Conservation (phyloP, 2,113 vertebrate species). For the Phalacrocorax brasilianus region DNA sequence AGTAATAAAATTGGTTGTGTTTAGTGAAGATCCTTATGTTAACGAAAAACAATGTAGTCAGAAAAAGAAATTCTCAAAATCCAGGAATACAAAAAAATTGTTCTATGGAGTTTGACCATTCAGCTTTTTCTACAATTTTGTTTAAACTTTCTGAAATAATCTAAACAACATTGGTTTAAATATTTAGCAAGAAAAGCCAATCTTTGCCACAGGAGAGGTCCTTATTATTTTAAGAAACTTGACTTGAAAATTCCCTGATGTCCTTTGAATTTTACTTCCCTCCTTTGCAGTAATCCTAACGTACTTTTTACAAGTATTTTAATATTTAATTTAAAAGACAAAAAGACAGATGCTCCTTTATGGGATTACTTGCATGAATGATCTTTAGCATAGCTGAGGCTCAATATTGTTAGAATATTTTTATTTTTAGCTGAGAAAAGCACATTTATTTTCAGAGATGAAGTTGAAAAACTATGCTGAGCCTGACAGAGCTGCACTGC, state of each 20-base stretch:
- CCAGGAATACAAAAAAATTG: background rate
- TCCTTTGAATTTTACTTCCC: background rate
- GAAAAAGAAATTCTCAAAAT: background rate
- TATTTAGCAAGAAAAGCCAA: background rate
- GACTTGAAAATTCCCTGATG: background rate
- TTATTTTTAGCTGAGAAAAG: slow-evolving; percentile 1
- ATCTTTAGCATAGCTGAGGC: background rate
- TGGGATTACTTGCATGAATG: background rate
- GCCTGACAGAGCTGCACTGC: background rate
- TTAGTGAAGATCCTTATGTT: background rate
- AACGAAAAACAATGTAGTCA: background rate
- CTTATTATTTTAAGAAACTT: background rate
- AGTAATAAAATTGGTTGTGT: background rate
- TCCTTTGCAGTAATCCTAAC: background rate
- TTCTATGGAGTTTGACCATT: background rate
- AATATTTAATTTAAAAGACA: background rate
- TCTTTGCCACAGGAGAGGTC: background rate
- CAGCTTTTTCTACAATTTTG: background rate
- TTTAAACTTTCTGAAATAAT: background rate
- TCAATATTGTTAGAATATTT: background rate
- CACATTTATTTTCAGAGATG: background rate
- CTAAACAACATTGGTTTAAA: background rate
- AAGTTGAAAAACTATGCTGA: background rate
- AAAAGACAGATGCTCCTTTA: background rate
- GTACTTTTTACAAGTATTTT: background rate